Conservation (phyloP, 1,140 invertebrate species). For the Zaprionus nigranus region DNA sequence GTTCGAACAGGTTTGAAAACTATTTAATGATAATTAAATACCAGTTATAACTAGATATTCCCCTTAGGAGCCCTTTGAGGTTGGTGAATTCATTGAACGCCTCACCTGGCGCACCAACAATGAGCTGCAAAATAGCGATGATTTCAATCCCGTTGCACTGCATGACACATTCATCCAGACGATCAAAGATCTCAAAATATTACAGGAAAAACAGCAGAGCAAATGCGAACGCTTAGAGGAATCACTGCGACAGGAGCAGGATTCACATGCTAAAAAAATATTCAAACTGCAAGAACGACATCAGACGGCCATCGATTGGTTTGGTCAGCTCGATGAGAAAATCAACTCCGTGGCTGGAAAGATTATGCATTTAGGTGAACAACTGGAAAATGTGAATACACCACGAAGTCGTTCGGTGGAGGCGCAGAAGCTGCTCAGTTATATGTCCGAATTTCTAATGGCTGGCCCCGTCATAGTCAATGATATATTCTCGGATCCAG, state of each 20-base stretch:
- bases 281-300: constrained; percentile 94
- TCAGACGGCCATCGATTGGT: constrained; percentile 90
- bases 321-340: constrained; percentile 96
- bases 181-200: constrained; percentile 91
- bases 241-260: constrained; percentile 94
- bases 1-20: constrained; percentile 88
- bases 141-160: constrained; percentile 91
- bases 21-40: background rate
- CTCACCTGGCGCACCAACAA: constrained; percentile 96
- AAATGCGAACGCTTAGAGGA: constrained; percentile 95
- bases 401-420: constrained; percentile 97
- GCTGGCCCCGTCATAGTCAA: constrained; percentile 92
- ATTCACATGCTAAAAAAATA: constrained; percentile 92
- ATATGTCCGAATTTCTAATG: constrained; percentile 96
- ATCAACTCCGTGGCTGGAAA: constrained; percentile 98
- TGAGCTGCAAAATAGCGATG: constrained; percentile 89
- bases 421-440: constrained; percentile 96
- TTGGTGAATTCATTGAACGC: constrained; percentile 98
- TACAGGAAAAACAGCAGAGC: constrained; percentile 93
- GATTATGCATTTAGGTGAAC: constrained; percentile 98
- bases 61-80: constrained; percentile 95
- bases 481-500: constrained; percentile 94
- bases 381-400: constrained; percentile 98
- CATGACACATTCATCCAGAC: constrained; percentile 96
- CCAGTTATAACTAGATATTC: background rate